Base-by-base conservation (phyloP, 2,113 vertebrate genomes). In the Halichoeres trimaculatus region DNA sequence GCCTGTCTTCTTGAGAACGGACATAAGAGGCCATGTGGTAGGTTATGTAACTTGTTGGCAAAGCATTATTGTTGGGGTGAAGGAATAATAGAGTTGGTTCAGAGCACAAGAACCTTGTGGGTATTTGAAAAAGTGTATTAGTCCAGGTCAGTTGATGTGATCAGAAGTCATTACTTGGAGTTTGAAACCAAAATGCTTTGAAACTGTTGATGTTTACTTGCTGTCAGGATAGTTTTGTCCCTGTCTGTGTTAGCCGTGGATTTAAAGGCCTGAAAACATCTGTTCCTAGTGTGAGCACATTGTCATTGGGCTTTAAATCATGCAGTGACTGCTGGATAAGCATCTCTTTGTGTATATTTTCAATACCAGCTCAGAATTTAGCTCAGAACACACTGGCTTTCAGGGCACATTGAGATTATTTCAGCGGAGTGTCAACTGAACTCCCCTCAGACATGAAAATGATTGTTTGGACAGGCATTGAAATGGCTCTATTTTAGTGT, bases 401-500 rank as follows among this genome's bases (percentile, higher is more conserved):
- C 61, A 22, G 62, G 66, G 40, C 36, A 8, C 1, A 24, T 50
- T 36, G 58, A 74, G 61, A 10, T 36, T 17, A 61, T 86, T 83
- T 85, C 58, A 67, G 20, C 54, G 8, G 10, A 58, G 59, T 45
- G 61, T 83, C 58, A 76, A 51, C 48, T 30, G 74, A 55, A 73
- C 45, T 73, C 52, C 53, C 47, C 20, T 75, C 54, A 75, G 43
- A 78, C 73, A 47, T 72, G 78, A 74, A 80, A 84, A 70, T 68
- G 22, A 40, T 0, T 3, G 36, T 69, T 89, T 83, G 52, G 67
- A 76, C 71, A 67, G 47, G 50, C 81, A 69, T 69, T 67, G 67
- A 76, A 85, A 83, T 80, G 74, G 80, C 74, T 74, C 51, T 63
- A 62, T 88, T 86, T 82, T 72, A 68, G 54, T 41, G 53, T 72